These are phyloP conservation scores for Leptinotarsa peninsularis DNA, from an alignment of 2,888 invertebrate species.

Conservation along the genomic window DNA sequence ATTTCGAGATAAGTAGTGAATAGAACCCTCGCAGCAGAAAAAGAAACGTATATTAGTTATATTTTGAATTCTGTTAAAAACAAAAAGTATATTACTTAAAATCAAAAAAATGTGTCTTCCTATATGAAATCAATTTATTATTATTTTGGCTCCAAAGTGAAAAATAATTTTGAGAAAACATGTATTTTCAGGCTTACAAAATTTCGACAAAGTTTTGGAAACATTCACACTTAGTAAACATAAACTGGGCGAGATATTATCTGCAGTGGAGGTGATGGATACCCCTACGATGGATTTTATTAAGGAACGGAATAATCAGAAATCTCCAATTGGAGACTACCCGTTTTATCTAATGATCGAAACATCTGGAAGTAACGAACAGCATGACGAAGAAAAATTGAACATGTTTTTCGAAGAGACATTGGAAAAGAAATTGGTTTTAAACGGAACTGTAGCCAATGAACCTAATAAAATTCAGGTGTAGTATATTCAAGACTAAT, in stretches of 20 bases:
- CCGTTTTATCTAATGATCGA: conserved; percentile 89
- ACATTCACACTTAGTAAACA: conserved; percentile 80
- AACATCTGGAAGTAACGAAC: conserved; percentile 84
- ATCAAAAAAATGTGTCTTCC: too few relatives aligned
- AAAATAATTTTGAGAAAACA: too few relatives aligned
- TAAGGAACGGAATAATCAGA: conserved; percentile 71
- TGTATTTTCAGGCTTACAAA: conserved; percentile 74
- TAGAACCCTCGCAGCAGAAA: too few relatives aligned
- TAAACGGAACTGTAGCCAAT: conserved; percentile 85
- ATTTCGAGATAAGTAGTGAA: too few relatives aligned
- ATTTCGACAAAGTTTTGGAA: conserved; percentile 82
- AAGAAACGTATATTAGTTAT: too few relatives aligned
- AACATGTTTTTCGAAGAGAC: conserved; percentile 79
- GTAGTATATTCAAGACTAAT: background rate
- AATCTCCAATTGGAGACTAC: conserved; percentile 74
- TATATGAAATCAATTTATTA: too few relatives aligned
- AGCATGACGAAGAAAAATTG: conserved; percentile 90
- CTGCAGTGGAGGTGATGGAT: conserved; percentile 96
- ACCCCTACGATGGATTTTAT: conserved; percentile 75
- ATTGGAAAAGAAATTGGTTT: conserved; percentile 77
- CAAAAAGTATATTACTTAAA: too few relatives aligned
- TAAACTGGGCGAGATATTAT: conserved; percentile 88
- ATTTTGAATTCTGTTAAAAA: too few relatives aligned
- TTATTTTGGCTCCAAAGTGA: too few relatives aligned
- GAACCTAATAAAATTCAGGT: conserved; percentile 82